phyloP scores from a whole-genome alignment of 35 echinoderm and acorn worm genomes.

The Nesometra sesokonis region DNA sequence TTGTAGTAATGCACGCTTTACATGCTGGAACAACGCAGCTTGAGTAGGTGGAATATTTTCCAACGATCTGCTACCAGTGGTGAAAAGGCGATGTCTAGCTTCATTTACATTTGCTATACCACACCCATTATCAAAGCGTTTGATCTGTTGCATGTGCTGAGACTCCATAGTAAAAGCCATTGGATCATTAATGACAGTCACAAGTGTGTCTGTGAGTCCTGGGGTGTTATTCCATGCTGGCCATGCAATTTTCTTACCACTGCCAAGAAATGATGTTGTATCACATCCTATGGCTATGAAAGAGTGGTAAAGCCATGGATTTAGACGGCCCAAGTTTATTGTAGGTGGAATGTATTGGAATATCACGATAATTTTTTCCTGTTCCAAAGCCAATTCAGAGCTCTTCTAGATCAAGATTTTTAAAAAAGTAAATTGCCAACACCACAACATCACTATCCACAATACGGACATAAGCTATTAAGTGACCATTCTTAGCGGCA shows the following conservation, averaged over 20 bases:
- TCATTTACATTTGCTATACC: neutral
- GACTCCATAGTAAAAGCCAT: constrained; percentile 2
- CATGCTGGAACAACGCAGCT: constrained; percentile 6
- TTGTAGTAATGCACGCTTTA: constrained; percentile 3
- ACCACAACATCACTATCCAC: constrained; percentile 43
- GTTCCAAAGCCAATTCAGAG: constrained; percentile 15
- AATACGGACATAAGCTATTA: constrained; percentile 9
- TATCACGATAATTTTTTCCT: constrained; percentile 22
- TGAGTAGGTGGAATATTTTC: constrained; percentile 26
- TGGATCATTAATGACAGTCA: neutral
- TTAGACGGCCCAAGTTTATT: constrained; percentile 9
- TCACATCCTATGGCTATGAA: constrained; percentile 27
- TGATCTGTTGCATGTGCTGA: constrained; percentile 2
- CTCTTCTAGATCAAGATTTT: constrained; percentile 11
- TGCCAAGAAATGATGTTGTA: constrained; percentile 32
- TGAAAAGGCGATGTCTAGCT: constrained; percentile 20
- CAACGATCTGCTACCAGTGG: constrained; percentile 1
- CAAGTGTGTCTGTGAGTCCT: constrained; percentile 1
- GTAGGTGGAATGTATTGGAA: constrained; percentile 19
- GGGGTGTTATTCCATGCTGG: neutral
- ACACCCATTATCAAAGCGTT: constrained; percentile 19
- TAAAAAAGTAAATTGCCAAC: constrained; percentile 17
- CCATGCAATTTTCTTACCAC: constrained; percentile 30
- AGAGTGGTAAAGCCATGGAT: constrained; percentile 14
- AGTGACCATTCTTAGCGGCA: constrained; percentile 29